Base-by-base conservation (phyloP, 1,140 invertebrate species). In the Lucilia sericata region DNA sequence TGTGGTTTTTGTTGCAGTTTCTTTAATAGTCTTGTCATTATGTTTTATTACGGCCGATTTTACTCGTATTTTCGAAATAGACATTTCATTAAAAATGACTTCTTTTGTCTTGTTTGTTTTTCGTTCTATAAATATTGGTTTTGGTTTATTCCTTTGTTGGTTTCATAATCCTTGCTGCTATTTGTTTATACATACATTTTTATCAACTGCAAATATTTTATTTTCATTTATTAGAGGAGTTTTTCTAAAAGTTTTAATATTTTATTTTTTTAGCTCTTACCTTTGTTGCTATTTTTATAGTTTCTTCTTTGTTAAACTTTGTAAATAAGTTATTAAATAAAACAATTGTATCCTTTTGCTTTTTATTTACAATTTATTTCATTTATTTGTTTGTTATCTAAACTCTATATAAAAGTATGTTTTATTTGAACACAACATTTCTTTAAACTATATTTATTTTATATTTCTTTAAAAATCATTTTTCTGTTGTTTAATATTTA, bases 1-100 rank as follows among this genome's bases (percentile, higher is more conserved):
- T 76, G 86, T 80, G 78, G 87, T 81, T 83, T 85, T 76, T 83
- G 86, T 81, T 78, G 83, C 74, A 70, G 75, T 25, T 78, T 36
- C 9, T 36, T 36, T n/a, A n/a, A n/a, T 17, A 19, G 34, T n/a
- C 17, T 70, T 36, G 10, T 49, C 60, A 19, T 82, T 74, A n/a
- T 81, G 49, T 17, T 70, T 75, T 30, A 34, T 74, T 55, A 84
- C 12, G 7, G 83, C 65, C 30, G 83, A 74, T 60, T 81, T 83
- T 9, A 83, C 65, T 10, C 82, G 81, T 47, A 84, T 55, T 47
- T 86, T 86, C 36, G 85, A 84, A 76, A 86, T 85, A 60, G 85
- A 86, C 85, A 86, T 86, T 82, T 13, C 78, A 76, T 47, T 36
- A 30, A 51, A n/a, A 42, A 70, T 49, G 8, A 80, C n/a, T 51